Base-by-base conservation (phyloP, 2,888 invertebrate species). In the Nephrotoma guestfalica region DNA sequence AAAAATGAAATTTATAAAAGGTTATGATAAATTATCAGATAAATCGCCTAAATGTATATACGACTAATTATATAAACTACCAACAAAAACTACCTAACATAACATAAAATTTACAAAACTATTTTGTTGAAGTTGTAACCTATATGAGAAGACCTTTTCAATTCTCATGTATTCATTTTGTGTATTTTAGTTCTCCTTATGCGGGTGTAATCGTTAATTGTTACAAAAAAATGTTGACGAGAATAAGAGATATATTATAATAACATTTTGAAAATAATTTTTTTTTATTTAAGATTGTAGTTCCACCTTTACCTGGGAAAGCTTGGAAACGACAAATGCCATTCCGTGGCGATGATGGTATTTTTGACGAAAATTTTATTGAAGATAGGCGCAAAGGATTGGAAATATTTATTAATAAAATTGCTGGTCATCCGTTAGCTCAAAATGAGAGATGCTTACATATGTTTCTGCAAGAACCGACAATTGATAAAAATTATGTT, bases 331-430 rank as follows among this genome's bases (percentile, higher is more conserved):
- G 99, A 90, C 99, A 99, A 92, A 94, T 99, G 92, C 99, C 99
- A 30, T 99, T 99, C 93, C 94, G 99, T 88, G 96, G 97, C 13
- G 99, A 99, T 90, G 99, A 99, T 93, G 99, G 99, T 86, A 98
- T 99, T 90, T 99, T 98, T 92, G 99, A 99, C 92, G 99, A 99
- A 90, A 98, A 98, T 90, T 99, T 99, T 91, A 99, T 99, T 90
- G 99, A 99, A 92, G 99, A 99, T 89, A 95, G 99, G 90, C 95
- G 99, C 92, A 99, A 99, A 94, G 98, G 96, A 88, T 93, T 99
- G 90, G 99, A 99, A 94, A 94, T 96, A 90, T 99, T 99, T 93
- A 96, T 99, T 89, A 99, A 99, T 93, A 99, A 99, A 94, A 98
- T 99, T 91, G 99, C 99, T 86, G 99, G 99, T 87, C 99, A 99